A percentile compares a stretch with the other conserved stretches of the same genome.
Conservation (phyloP, 2,888 invertebrate species). For the Suillia variegata region DNA sequence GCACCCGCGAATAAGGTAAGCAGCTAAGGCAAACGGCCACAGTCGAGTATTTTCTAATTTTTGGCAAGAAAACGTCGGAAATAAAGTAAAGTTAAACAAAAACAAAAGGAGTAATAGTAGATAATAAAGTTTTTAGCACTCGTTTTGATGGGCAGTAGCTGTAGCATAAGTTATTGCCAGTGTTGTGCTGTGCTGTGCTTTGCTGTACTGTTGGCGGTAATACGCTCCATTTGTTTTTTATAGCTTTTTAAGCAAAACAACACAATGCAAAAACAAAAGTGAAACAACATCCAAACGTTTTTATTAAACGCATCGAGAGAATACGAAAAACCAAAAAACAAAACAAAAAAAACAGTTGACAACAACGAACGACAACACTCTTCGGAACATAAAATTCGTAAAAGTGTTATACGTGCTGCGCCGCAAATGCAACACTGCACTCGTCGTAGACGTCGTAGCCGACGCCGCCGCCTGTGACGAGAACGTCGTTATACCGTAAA, state of each 20-base stretch:
- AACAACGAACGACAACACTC: slow-evolving; percentile 19
- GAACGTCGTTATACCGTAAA: background rate
- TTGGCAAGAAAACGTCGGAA: background rate
- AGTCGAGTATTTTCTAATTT: slow-evolving; percentile 21
- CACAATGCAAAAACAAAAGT: slow-evolving; percentile 2
- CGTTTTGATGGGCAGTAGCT: background rate
- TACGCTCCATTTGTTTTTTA: slow-evolving; percentile 24
- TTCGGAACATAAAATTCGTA: slow-evolving; percentile 11
- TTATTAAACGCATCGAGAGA: slow-evolving; percentile 44
- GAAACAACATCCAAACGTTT: slow-evolving; percentile 29
- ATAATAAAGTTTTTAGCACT: slow-evolving; percentile 16
- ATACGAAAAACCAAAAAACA: slow-evolving; percentile 24
- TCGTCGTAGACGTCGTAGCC: background rate
- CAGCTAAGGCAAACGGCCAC: background rate
- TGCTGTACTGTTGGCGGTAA: slow-evolving; percentile 19
- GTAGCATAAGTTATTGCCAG: slow-evolving; percentile 33
- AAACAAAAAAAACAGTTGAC: slow-evolving; percentile 26
- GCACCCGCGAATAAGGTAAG: background rate
- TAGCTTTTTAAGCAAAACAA: slow-evolving; percentile 10
- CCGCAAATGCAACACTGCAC: slow-evolving; percentile 16
- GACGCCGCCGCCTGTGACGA: background rate
- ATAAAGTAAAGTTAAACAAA: background rate
- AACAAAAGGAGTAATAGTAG: background rate
- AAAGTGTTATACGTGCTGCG: slow-evolving; percentile 15
- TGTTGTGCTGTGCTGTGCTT: slow-evolving; percentile 17